phyloP scores from a whole-genome alignment of 2,888 invertebrate species.

The Acanthacorydalis orientalis region DNA sequence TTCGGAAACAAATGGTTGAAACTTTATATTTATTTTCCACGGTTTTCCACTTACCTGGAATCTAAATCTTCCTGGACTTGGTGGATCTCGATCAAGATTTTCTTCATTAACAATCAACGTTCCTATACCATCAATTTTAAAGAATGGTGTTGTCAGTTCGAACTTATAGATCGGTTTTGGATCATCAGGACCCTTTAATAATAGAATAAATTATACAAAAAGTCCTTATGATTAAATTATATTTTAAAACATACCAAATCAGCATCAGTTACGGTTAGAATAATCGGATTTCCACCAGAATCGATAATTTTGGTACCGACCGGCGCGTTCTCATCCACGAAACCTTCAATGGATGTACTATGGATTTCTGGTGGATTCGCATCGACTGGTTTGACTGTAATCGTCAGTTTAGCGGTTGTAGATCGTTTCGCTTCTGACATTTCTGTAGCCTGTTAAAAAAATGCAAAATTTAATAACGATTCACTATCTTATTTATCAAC shows the following conservation, averaged over 20 bases:
- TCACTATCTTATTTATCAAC: background rate
- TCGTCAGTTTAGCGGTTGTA: conserved; percentile 64
- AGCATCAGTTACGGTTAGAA: conserved; percentile 61
- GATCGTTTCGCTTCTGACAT: conserved; percentile 60
- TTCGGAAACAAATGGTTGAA: no score
- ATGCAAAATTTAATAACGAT: conserved; percentile 4
- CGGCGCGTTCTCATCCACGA: conserved; percentile 72
- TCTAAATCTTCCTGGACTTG: conserved; percentile 65
- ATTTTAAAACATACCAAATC: conserved; percentile 51
- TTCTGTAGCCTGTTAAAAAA: conserved; percentile 53
- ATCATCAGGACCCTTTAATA: conserved; percentile 57
- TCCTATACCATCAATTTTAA: conserved; percentile 57
- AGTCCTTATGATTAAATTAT: background rate
- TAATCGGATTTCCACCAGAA: conserved; percentile 43
- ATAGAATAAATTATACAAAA: conserved; percentile 4
- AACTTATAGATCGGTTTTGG: conserved; percentile 63
- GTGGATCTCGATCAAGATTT: conserved; percentile 72
- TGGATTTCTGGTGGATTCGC: conserved; percentile 67
- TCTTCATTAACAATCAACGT: conserved; percentile 65
- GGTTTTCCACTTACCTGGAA: conserved; percentile 51
- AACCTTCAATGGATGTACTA: conserved; percentile 54
- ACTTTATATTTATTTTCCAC: no score
- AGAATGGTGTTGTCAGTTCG: conserved; percentile 71
- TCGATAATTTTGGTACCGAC: conserved; percentile 69
- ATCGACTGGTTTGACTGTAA: conserved; percentile 74